phyloP scores from a whole-genome alignment of 1,140 invertebrate species.

The Watersipora subatra region DNA sequence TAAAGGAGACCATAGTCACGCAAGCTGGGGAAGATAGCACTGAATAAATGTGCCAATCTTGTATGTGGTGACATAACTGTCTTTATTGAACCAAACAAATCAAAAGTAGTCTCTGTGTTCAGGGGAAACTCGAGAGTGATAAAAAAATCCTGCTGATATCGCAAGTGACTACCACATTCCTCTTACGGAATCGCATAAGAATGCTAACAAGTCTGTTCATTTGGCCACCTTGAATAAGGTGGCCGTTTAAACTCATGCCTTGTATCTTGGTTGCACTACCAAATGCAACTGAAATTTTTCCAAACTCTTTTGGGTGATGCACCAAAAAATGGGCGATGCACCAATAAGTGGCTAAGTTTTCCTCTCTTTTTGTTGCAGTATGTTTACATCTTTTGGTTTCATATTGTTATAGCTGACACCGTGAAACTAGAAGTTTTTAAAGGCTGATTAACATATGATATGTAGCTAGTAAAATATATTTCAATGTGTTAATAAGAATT shows the following conservation, averaged over 20 bases:
- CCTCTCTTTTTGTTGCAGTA: too few species aligned
- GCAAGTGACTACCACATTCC: background rate
- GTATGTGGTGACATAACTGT: conserved; percentile 5
- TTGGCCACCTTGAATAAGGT: background rate
- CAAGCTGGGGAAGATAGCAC: conserved; percentile 11
- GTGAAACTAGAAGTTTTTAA: too few species aligned
- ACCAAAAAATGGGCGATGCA: background rate
- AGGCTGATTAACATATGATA: too few species aligned
- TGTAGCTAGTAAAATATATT: too few species aligned
- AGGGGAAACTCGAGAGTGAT: conserved; percentile 3
- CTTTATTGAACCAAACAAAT: conserved; percentile 8
- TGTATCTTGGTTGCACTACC: background rate
- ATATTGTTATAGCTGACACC: too few species aligned
- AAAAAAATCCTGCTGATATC: conserved; percentile 11
- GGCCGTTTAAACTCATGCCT: background rate
- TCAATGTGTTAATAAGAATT: too few species aligned
- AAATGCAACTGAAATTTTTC: background rate
- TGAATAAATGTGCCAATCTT: conserved; percentile 16
- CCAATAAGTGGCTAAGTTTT: background rate
- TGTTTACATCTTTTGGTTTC: too few species aligned
- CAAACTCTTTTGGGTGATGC: background rate
- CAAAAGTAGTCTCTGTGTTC: conserved; percentile 1
- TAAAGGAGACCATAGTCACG: conserved; percentile 10
- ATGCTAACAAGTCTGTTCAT: conserved; percentile 5
- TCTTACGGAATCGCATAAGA: conserved; percentile 7